phyloP scores from a whole-genome alignment of 23 tunicate species.

The Botrylloides violaceus region DNA sequence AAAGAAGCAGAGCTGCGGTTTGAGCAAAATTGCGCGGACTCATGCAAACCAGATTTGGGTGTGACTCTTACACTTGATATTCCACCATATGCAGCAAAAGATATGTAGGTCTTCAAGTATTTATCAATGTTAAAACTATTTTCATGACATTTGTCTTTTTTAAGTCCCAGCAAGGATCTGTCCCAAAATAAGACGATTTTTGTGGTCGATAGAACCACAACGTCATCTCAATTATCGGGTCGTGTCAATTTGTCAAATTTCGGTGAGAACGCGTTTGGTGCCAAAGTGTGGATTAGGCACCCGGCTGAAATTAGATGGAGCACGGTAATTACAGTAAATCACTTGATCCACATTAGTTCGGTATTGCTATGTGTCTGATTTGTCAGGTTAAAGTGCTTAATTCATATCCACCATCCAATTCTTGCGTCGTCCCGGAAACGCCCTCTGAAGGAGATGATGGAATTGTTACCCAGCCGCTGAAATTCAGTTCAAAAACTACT shows the following conservation, averaged over 20 bases:
- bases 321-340: slow-evolving; percentile 23
- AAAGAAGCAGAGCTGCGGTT: not conserved
- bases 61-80: not conserved
- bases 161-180: slow-evolving; percentile 28
- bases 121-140: not conserved
- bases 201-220: slow-evolving; percentile 33
- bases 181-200: slow-evolving; percentile 27
- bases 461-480: not conserved
- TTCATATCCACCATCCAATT: slow-evolving; percentile 8
- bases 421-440: slow-evolving; percentile 5
- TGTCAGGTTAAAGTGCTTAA: not conserved
- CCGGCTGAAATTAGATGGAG: slow-evolving; percentile 39
- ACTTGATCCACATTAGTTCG: not conserved
- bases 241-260: slow-evolving; percentile 40
- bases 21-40: not conserved
- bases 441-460: slow-evolving; percentile 8
- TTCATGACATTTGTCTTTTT: too few species aligned
- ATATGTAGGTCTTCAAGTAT: not conserved
- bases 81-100: not conserved
- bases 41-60: not conserved
- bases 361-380: too few species aligned
- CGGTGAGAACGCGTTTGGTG: slow-evolving; percentile 78
- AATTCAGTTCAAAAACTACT: slow-evolving; percentile 8
- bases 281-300: slow-evolving; percentile 38
- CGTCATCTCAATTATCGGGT: slow-evolving; percentile 18